A percentile compares a stretch with the other conserved stretches of the same genome.
Evolutionary conservation across 2,888 invertebrate genomes (phyloP).

Genomic region (Teleiodes luculella): DNA sequence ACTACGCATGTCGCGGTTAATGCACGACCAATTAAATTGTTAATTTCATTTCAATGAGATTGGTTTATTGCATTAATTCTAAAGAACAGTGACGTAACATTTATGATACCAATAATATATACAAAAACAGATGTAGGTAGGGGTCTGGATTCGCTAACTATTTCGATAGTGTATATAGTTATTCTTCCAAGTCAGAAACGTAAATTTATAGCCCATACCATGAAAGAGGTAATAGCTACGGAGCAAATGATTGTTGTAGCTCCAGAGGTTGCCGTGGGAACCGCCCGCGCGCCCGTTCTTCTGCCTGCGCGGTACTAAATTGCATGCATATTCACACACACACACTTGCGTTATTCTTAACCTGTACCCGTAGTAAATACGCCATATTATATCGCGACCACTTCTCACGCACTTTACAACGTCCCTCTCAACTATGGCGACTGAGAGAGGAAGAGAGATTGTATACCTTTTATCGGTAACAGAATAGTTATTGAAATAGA

Average conservation of each 20-base stretch:
- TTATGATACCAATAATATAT: too few relatives aligned
- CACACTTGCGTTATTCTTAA: constrained; percentile 25
- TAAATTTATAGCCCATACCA: constrained; percentile 36
- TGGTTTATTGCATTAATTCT: too few relatives aligned
- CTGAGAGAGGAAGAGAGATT: constrained; percentile 31
- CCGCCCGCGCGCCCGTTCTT: constrained; percentile 40
- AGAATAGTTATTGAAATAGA: constrained; percentile 29
- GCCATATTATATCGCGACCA: constrained; percentile 27
- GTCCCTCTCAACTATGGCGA: constrained; percentile 33
- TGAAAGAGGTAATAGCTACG: constrained; percentile 48
- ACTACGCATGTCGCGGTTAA: too few relatives aligned
- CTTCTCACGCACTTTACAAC: constrained; percentile 43
- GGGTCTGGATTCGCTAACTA: too few relatives aligned
- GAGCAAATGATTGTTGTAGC: constrained; percentile 52
- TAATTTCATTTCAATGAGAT: not conserved
- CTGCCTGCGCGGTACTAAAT: constrained; percentile 20
- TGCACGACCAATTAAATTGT: not conserved
- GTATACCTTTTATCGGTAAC: constrained; percentile 26
- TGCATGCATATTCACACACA: constrained; percentile 28
- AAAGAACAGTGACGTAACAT: too few relatives aligned
- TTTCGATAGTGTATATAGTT: constrained; percentile 23
- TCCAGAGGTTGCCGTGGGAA: constrained; percentile 63
- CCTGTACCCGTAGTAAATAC: constrained; percentile 15
- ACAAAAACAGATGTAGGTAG: too few relatives aligned
- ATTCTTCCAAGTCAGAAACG: constrained; percentile 30